phyloP scores from a whole-genome alignment of 2,113 vertebrate species.

The Psammodynastes pulverulentus region DNA sequence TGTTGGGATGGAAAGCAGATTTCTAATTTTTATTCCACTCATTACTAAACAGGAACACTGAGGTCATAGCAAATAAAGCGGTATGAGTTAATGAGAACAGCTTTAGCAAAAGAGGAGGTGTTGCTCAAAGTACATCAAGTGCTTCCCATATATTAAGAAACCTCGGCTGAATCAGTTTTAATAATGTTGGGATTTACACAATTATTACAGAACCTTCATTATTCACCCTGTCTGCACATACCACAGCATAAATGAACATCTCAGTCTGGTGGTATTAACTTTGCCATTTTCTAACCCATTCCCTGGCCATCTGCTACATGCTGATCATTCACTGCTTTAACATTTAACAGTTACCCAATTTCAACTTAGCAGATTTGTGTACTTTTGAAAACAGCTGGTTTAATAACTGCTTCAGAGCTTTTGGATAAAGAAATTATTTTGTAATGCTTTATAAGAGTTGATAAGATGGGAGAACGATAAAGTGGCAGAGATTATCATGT shows the following conservation, averaged over 20 bases:
- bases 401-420: constrained; percentile 79
- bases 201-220: constrained; percentile 85
- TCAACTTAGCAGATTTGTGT: constrained; percentile 83
- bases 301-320: constrained; percentile 79
- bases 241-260: constrained; percentile 79
- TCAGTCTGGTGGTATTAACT: constrained; percentile 79
- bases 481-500: neutral
- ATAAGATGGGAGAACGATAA: neutral
- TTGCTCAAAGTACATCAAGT: constrained; percentile 75
- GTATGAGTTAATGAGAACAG: constrained; percentile 80
- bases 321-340: constrained; percentile 76
- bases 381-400: constrained; percentile 84
- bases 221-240: constrained; percentile 76
- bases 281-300: constrained; percentile 80
- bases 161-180: constrained; percentile 80
- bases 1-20: constrained; percentile 57
- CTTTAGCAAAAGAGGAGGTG: constrained; percentile 75
- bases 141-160: constrained; percentile 81
- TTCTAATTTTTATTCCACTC: constrained; percentile 75
- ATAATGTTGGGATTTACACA: constrained; percentile 87
- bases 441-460: constrained; percentile 65
- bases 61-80: constrained; percentile 79
- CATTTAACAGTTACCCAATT: constrained; percentile 85
- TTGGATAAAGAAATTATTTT: constrained; percentile 78
- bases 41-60: constrained; percentile 73